Evolutionary conservation across 37 sponge, comb jelly and placozoan species (phyloP).

Genomic region (Halichondria panicea): DNA sequence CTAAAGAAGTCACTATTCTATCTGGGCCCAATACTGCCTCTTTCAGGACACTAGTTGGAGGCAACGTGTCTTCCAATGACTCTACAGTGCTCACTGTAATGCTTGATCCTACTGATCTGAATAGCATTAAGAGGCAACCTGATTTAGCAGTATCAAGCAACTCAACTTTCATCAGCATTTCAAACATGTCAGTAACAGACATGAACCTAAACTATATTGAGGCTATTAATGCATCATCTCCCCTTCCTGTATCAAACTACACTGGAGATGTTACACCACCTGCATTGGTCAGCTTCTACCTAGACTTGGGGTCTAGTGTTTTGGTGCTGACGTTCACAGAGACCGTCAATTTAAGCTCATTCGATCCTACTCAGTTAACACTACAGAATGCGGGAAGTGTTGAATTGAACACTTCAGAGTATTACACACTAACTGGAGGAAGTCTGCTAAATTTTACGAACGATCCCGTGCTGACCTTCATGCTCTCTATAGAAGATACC

Average conservation of each 20-base stretch:
- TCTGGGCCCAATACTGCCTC: conserved; percentile 1
- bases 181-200: conserved; percentile 50
- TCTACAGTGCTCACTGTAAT: conserved; percentile 37
- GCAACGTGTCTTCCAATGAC: conserved; percentile 47
- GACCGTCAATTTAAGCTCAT: conserved; percentile 67
- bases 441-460: conserved; percentile 23
- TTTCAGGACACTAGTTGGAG: conserved; percentile 42
- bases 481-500: conserved; percentile 61
- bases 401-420: conserved; percentile 1
- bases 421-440: conserved; percentile 60
- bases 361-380: conserved; percentile 48
- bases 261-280: conserved; percentile 63
- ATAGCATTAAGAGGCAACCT: conserved; percentile 54
- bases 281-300: conserved; percentile 34
- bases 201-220: conserved; percentile 60
- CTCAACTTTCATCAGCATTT: conserved; percentile 74
- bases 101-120: conserved; percentile 51
- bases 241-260: conserved; percentile 41
- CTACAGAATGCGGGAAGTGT: conserved; percentile 24
- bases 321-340: conserved; percentile 82
- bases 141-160: conserved; percentile 60
- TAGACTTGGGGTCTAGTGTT: conserved; percentile 71
- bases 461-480: conserved; percentile 47
- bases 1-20: conserved; percentile 52
- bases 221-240: conserved; percentile 22